Percentiles rank a stretch among this genome's conserved stretches.
phyloP scores from a whole-genome alignment of 2,797 vertebrate species.

The Diceros bicornis region DNA sequence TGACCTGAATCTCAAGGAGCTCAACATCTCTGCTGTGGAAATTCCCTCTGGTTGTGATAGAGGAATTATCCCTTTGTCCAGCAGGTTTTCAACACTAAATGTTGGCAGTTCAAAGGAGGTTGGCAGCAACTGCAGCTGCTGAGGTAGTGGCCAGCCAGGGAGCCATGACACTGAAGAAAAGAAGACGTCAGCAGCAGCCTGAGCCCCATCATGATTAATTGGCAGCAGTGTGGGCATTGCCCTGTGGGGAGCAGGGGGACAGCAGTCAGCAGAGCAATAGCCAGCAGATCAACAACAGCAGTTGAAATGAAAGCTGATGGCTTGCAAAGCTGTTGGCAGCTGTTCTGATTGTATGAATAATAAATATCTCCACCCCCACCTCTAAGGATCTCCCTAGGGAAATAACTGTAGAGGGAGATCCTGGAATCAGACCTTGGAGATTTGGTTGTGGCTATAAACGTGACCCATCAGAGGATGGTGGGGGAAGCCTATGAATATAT shows the following conservation, averaged over 20 bases:
- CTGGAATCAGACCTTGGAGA: background rate
- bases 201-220: background rate
- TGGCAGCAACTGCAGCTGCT: background rate
- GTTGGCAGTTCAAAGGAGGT: background rate
- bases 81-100: background rate
- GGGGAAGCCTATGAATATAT: background rate
- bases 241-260: background rate
- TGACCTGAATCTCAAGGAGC: background rate
- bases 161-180: constrained; percentile 17
- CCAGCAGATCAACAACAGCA: background rate
- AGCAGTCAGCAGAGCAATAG: background rate
- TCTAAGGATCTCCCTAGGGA: background rate
- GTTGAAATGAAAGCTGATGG: background rate
- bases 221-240: background rate
- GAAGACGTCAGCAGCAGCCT: background rate
- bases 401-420: background rate
- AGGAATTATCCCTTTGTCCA: background rate
- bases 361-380: background rate
- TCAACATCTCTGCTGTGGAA: background rate
- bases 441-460: background rate
- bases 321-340: background rate
- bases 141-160: background rate
- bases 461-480: background rate
- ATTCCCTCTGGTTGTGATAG: background rate
- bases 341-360: background rate